phyloP scores from a whole-genome alignment of 1,140 invertebrate species.

The Aphelenchoides besseyi region DNA sequence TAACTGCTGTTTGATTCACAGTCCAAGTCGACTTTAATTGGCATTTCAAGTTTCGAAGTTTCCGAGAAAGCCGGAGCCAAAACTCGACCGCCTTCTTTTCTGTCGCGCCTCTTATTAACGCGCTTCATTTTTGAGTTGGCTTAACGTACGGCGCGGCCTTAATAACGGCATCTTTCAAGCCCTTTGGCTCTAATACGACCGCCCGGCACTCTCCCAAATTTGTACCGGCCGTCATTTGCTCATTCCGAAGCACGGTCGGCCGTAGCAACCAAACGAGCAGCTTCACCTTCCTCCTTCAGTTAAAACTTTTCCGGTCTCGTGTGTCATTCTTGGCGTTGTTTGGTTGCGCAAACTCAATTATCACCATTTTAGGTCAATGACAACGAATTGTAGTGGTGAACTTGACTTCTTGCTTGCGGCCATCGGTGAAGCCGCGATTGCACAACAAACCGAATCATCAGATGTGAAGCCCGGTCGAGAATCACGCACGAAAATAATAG shows the following conservation, averaged over 20 bases:
- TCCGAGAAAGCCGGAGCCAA: constrained; percentile 4
- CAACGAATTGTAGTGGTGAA: neutral
- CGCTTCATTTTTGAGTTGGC: neutral
- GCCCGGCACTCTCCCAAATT: neutral
- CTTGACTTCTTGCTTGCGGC: neutral
- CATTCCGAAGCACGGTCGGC: neutral
- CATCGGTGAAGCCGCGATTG: neutral
- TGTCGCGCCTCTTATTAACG: neutral
- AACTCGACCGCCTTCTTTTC: neutral
- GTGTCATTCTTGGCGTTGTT: neutral
- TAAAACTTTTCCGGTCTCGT: neutral
- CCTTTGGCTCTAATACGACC: neutral
- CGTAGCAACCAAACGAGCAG: neutral
- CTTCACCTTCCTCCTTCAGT: neutral
- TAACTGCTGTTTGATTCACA: too few species aligned
- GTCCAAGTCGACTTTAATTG: too few species aligned
- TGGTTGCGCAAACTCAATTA: neutral
- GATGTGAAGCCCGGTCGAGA: neutral
- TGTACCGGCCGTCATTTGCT: neutral
- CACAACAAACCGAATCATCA: neutral
- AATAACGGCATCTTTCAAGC: too few species aligned
- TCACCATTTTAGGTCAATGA: neutral
- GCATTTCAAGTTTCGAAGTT: too few species aligned
- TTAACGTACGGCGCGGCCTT: neutral
- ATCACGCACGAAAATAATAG: neutral